Percentiles rank a stretch among this genome's conserved stretches.
Evolutionary conservation across 2,797 vertebrate species (phyloP).

Genomic region (Cyclopterus lumpus): DNA sequence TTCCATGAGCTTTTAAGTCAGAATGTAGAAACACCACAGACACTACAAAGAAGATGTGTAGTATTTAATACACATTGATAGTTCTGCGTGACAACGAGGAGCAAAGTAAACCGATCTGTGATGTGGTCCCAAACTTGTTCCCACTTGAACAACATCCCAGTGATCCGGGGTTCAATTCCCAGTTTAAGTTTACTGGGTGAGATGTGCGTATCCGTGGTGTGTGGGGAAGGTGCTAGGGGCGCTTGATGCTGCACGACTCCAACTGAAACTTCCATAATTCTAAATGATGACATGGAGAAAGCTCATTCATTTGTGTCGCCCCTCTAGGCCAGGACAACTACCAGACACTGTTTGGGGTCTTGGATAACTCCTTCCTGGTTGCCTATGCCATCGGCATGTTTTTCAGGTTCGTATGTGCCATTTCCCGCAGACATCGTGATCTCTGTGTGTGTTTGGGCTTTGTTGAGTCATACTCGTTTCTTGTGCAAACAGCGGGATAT

Average conservation of each 20-base stretch:
- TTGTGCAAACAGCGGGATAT: conserved; percentile 88
- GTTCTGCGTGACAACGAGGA: too few relatives aligned
- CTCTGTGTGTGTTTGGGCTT: not conserved
- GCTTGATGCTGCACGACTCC: not conserved
- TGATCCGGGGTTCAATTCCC: not conserved
- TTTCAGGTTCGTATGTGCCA: conserved; percentile 82
- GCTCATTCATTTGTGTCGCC: conserved; percentile 15
- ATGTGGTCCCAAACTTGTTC: too few relatives aligned
- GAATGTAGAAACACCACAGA: too few relatives aligned
- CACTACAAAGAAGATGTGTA: too few relatives aligned
- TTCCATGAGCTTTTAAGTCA: too few relatives aligned
- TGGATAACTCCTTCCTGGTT: conserved; percentile 96
- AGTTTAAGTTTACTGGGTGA: not conserved
- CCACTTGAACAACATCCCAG: too few relatives aligned
- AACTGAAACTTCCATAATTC: not conserved
- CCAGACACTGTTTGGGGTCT: conserved; percentile 88
- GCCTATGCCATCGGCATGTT: conserved; percentile 98
- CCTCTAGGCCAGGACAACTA: conserved; percentile 92
- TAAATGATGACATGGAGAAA: not conserved
- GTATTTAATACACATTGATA: too few relatives aligned
- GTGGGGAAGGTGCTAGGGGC: not conserved
- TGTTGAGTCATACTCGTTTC: not conserved
- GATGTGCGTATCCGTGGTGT: not conserved
- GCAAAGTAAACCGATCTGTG: too few relatives aligned
- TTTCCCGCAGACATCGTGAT: not conserved